Evolutionary conservation across 2,113 vertebrate genomes (phyloP), one percentile per base, ranked within the genome.

Genomic region (Polypterus bichir): DNA sequence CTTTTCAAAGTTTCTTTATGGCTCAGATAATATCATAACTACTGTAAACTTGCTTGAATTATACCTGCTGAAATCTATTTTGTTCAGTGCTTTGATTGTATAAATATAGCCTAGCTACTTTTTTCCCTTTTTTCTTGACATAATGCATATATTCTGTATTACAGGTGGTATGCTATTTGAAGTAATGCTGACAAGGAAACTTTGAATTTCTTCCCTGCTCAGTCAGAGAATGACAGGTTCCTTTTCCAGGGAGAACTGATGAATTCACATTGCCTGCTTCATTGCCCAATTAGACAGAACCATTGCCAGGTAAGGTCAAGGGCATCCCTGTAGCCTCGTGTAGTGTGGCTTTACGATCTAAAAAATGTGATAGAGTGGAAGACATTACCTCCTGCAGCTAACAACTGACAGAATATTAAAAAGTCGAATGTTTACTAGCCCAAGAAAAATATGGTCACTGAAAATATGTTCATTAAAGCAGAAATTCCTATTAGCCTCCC

Each of bases 271-370:
- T 55, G 51, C 51, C 9, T 55, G 54, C 54, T 55, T 55, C 54
- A 55, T 55, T 55, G 54, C 54, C 54, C 54, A 55, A 55, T 55
- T 55, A 55, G 10, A 55, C 54, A 55, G 54, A 55, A 55, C 10
- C 54, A 55, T 55, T 55, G 54, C 54, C 54, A 55, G 54, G 54
- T 55, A 55, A 55, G 54, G 54, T 55, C 54, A 55, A 55, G 54
- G 54, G 54, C 54, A 55, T 11, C 54, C 54, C 5, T 55, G 9
- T 55, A 55, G 54, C 54, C 54, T 55, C 54, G 5, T 55, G 54
- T 27, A 55, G 10, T 55, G 9, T 55, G 44, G 54, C 54, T 55
- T 10, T 55, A 10, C 54, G 54, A 55, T 55, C 54, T 55, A 55
- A 55, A 55, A 55, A 9, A 9, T 55, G 54, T 55, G 54, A 10